phyloP scores from a whole-genome alignment of 2,113 vertebrate genomes.

The Psophia crepitans region DNA sequence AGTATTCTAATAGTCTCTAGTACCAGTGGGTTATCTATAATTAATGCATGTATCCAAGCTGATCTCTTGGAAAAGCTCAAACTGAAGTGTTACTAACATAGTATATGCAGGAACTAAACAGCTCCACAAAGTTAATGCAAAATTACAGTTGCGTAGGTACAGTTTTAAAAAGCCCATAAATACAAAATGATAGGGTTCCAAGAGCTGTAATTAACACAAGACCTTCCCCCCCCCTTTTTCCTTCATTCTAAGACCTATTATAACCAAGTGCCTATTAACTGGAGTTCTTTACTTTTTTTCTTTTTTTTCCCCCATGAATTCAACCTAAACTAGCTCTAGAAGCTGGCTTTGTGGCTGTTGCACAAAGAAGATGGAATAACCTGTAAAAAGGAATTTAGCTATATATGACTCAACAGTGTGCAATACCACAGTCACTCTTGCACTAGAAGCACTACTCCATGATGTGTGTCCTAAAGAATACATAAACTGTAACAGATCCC shows the following conservation, averaged over 20 bases:
- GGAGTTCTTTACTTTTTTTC: not conserved
- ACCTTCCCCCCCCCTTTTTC: not conserved
- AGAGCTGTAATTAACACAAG: not conserved
- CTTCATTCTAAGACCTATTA: not conserved
- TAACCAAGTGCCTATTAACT: not conserved
- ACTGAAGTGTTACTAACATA: not conserved
- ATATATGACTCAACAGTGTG: not conserved
- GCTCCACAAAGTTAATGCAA: not conserved
- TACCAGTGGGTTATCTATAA: not conserved
- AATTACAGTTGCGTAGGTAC: not conserved
- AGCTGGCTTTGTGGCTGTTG: not conserved
- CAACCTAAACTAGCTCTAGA: not conserved
- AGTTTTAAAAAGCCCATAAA: not conserved
- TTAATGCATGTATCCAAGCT: not conserved
- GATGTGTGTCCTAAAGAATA: not conserved
- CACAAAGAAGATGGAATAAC: not conserved
- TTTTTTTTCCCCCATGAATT: not conserved
- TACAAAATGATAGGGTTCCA: not conserved
- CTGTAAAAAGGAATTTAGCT: not conserved
- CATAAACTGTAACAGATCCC: not conserved
- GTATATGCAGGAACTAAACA: not conserved
- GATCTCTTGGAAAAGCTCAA: not conserved
- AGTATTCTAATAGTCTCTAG: not conserved
- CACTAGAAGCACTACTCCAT: not conserved
- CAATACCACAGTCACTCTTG: fast-evolving